Conservation (phyloP, 2,888 invertebrate genomes). For the Zaprionus obscuricornis region DNA sequence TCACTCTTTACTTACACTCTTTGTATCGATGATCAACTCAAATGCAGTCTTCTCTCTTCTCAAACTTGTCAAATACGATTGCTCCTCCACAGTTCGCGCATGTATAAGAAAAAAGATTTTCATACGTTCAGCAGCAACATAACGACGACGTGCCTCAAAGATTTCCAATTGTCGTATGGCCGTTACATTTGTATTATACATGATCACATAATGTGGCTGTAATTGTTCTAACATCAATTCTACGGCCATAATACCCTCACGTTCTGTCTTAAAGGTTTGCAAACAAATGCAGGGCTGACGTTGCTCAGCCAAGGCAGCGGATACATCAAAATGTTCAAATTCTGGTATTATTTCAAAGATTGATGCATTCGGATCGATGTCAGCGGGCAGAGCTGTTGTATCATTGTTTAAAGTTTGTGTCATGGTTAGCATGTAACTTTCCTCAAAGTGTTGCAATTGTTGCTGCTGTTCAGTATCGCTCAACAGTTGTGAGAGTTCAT, state of each 20-base stretch:
- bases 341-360: conserved; percentile 87
- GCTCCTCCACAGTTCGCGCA: conserved; percentile 97
- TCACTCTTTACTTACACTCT: conserved; percentile 88
- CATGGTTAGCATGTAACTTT: conserved; percentile 89
- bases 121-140: conserved; percentile 84
- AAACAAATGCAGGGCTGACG: conserved; percentile 89
- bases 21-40: conserved; percentile 94
- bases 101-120: conserved; percentile 96
- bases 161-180: conserved; percentile 96
- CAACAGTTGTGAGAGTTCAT: conserved; percentile 79
- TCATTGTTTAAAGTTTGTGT: conserved; percentile 84
- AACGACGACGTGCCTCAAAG: conserved; percentile 87
- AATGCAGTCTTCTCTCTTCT: conserved; percentile 97
- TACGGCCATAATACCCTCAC: conserved; percentile 88
- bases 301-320: conserved; percentile 85
- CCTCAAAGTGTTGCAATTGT: conserved; percentile 85
- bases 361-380: conserved; percentile 61
- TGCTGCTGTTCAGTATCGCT: conserved; percentile 82
- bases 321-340: conserved; percentile 88
- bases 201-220: conserved; percentile 91
- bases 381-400: conserved; percentile 1
- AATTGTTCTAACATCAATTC: conserved; percentile 88
- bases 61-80: conserved; percentile 95
- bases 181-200: conserved; percentile 95
- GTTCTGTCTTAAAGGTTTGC: conserved; percentile 90